Evolutionary conservation across 1,140 invertebrate species (phyloP).

Genomic region (Choristoneura fumiferana): DNA sequence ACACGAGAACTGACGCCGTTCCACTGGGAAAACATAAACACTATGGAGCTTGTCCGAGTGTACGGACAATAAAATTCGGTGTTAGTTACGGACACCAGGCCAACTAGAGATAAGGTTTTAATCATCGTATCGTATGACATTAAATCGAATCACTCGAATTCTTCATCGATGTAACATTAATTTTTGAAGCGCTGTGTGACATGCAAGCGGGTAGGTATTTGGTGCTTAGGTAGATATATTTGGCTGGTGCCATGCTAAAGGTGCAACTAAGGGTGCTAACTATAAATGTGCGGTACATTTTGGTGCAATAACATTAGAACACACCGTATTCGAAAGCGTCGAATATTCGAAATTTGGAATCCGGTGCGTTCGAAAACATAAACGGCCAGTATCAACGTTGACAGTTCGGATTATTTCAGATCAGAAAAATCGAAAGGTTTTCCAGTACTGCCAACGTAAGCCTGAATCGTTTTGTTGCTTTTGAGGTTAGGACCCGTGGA

Average conservation of each 20-base stretch:
- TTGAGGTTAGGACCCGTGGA: slow-evolving; percentile 32
- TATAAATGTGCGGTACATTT: neutral
- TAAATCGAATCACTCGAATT: slow-evolving; percentile 12
- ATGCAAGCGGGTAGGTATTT: neutral
- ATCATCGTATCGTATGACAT: slow-evolving; percentile 3
- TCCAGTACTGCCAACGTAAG: neutral
- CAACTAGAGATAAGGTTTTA: slow-evolving; percentile 29
- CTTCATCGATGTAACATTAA: slow-evolving; percentile 14
- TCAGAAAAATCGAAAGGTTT: neutral
- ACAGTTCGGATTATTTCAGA: neutral
- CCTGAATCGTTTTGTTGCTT: slow-evolving; percentile 22
- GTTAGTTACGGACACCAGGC: slow-evolving; percentile 32
- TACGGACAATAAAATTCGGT: slow-evolving; percentile 48
- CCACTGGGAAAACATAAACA: slow-evolving; percentile 65
- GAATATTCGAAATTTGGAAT: slow-evolving; percentile 1
- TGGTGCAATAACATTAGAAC: neutral
- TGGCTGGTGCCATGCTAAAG: neutral
- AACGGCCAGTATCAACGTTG: neutral
- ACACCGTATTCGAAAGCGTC: neutral
- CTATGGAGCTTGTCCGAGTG: slow-evolving; percentile 50
- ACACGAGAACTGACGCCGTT: slow-evolving; percentile 57
- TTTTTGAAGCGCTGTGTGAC: slow-evolving; percentile 7
- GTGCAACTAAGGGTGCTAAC: slow-evolving; percentile 5
- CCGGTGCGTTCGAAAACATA: slow-evolving; percentile 1
- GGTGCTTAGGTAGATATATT: neutral